Conservation (phyloP, 2,797 vertebrate species). For the Cheirogaleus major region DNA sequence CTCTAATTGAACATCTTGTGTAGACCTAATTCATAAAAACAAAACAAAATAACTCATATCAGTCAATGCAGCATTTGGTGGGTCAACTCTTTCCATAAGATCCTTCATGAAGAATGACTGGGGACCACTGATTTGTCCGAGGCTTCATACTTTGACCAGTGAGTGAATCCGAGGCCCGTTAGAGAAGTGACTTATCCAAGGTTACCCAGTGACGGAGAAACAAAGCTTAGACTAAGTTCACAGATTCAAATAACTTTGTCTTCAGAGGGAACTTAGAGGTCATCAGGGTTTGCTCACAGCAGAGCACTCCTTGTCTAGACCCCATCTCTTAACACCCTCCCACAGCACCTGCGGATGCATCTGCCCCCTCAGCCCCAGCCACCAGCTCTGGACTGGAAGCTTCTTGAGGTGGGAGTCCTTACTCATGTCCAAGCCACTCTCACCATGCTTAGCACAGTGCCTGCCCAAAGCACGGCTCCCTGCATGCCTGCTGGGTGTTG, state of each 20-base stretch:
- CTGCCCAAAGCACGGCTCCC: not conserved
- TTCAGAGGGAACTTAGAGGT: not conserved
- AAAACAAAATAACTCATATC: not conserved
- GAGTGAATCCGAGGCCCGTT: not conserved
- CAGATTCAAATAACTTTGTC: not conserved
- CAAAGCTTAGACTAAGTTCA: not conserved
- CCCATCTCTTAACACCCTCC: not conserved
- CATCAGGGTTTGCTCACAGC: not conserved
- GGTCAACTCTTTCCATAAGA: not conserved
- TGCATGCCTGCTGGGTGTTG: not conserved
- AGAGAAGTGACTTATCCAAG: not conserved
- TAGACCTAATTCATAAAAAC: not conserved
- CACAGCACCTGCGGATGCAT: not conserved
- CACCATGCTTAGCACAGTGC: not conserved
- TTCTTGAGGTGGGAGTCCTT: not conserved
- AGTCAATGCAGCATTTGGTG: not conserved
- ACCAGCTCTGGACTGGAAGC: not conserved
- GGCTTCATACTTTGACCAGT: not conserved
- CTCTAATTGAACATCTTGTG: not conserved
- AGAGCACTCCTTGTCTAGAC: not conserved
- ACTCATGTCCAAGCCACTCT: too few species aligned
- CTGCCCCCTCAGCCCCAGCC: not conserved
- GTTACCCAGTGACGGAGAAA: not conserved
- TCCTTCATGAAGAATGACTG: not conserved
- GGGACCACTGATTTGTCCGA: not conserved